These are phyloP conservation scores for Nasua narica DNA, from an alignment of 2,797 vertebrate species.

Conservation along the genomic window DNA sequence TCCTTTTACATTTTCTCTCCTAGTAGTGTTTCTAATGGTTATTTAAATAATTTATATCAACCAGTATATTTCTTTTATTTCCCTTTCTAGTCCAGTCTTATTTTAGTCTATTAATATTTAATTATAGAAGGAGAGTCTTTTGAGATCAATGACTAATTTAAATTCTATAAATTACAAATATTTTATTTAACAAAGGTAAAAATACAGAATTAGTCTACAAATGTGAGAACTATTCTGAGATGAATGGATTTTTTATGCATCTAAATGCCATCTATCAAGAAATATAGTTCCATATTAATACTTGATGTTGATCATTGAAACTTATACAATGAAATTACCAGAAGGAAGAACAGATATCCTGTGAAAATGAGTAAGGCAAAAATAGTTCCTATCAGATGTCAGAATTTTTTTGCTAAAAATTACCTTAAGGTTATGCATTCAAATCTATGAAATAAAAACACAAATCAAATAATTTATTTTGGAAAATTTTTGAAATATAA, in stretches of 20 bases:
- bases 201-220: slow-evolving; percentile 52
- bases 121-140: slow-evolving; percentile 69
- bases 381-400: neutral
- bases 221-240: slow-evolving; percentile 59
- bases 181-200: slow-evolving; percentile 77
- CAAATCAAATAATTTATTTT: neutral
- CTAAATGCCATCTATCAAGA: slow-evolving; percentile 63
- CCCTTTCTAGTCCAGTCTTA: slow-evolving; percentile 68
- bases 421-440: neutral
- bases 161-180: slow-evolving; percentile 78
- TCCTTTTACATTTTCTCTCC: neutral
- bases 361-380: slow-evolving; percentile 35
- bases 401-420: neutral
- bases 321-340: slow-evolving; percentile 58
- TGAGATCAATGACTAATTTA: slow-evolving; percentile 67
- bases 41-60: slow-evolving; percentile 81
- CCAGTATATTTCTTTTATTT: slow-evolving; percentile 70
- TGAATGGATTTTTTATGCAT: slow-evolving; percentile 54
- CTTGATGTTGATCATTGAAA: neutral
- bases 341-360: slow-evolving; percentile 31
- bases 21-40: slow-evolving; percentile 70
- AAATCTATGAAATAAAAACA: neutral
- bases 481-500: neutral
- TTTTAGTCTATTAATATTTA: slow-evolving; percentile 80
- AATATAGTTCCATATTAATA: slow-evolving; percentile 65